Conservation (phyloP, 2,797 vertebrate genomes). For the Helarctos malayanus region DNA sequence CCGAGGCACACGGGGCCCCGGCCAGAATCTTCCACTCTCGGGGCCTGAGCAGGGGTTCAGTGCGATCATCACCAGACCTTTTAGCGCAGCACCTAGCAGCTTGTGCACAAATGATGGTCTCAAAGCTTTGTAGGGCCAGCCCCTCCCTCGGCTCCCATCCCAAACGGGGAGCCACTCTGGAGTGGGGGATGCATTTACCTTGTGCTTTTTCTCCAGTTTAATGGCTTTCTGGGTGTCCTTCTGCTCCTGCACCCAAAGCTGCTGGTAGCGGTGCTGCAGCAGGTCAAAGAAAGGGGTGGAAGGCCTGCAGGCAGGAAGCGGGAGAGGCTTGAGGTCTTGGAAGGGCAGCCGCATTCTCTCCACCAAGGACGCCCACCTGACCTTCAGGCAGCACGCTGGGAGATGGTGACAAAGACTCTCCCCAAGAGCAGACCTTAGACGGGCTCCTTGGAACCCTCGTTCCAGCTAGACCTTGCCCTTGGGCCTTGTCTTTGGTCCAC, state of each 20-base stretch:
- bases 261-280: slow-evolving; percentile 91
- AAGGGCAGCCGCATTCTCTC: accelerated
- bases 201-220: slow-evolving; percentile 82
- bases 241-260: slow-evolving; percentile 91
- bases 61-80: not conserved
- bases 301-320: slow-evolving; percentile 85
- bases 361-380: accelerated
- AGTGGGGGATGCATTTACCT: slow-evolving; percentile 79
- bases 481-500: not conserved
- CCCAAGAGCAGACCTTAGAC: too few species aligned
- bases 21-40: too few species aligned
- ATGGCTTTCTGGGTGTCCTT: slow-evolving; percentile 85
- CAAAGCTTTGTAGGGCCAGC: not conserved
- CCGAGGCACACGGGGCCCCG: accelerated
- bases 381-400: accelerated
- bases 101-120: accelerated
- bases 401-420: not conserved
- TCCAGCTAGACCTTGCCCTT: not conserved
- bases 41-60: not conserved
- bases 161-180: accelerated
- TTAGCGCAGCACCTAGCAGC: too few species aligned
- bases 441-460: too few species aligned
- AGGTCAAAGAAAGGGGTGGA: slow-evolving; percentile 91
- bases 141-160: accelerated
- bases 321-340: not conserved